Evolutionary conservation across 2,113 vertebrate genomes (phyloP), one percentile per base, ranked within the genome.

Genomic region (Oxygymnocypris stewartii): DNA sequence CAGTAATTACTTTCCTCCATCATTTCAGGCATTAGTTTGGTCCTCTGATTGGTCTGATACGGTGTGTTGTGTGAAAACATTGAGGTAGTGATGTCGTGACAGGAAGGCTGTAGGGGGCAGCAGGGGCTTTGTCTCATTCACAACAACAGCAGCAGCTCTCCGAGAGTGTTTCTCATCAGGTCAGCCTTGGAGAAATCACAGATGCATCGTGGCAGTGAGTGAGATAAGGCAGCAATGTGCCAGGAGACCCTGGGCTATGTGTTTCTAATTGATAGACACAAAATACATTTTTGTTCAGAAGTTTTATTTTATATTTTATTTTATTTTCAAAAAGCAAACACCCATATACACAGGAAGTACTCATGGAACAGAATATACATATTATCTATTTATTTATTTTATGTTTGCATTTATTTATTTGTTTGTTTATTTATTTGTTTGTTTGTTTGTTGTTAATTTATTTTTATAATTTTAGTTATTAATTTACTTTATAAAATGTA

Each of bases 71-170:
- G 76, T 77, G 74, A 77, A 49, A 49, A 28, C 74, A 51, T 25
- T 80, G 31, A 79, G 84, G 23, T 28, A 28, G 57, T 40, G 79
- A 88, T 57, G 47, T 81, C 28, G 20, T 81, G 23, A 69, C 44
- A 25, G 75, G 65, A 11, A 59, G 77, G 77, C 84, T 83, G 84
- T 79, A 88, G 79, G 87, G 87, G 87, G 87, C 84, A 85, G 84
- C 61, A 85, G 71, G 76, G 73, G 71, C 85, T 80, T 54, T 59
- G 82, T 78, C 59, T 78, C 57, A 18, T 78, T 31, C 74, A 25
- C 74, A 67, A 67, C n/a, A 63, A 63, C 59, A 71, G 11, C 61
- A 71, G 35, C 47, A 44, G 61, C 61, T 61, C 82, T 61, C 40
- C 9, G 20, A 73, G n/a, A 69, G 84, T 44, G 59, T 84, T 57